Conservation (phyloP, 2,797 vertebrate genomes). For the Falco biarmicus region DNA sequence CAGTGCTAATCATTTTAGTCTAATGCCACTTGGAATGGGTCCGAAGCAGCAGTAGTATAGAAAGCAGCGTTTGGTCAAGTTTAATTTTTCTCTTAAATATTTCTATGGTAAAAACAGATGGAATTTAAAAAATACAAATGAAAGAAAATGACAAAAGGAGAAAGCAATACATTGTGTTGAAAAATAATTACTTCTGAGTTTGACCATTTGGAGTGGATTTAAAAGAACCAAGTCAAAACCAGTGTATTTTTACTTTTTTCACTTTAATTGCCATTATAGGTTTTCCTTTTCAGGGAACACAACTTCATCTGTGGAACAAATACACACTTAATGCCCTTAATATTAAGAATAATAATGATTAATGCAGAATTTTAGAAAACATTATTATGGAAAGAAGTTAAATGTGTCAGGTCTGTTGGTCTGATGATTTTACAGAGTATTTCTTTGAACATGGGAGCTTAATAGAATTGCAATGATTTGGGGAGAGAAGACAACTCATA, state of each 20-base stretch:
- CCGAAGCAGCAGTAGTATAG: neutral
- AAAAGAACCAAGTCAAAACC: neutral
- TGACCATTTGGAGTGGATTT: neutral
- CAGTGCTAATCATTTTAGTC: neutral
- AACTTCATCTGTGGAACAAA: neutral
- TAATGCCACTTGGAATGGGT: neutral
- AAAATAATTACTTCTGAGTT: conserved; percentile 1
- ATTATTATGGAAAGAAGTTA: neutral
- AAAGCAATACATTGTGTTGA: neutral
- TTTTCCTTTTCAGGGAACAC: neutral
- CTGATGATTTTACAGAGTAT: neutral
- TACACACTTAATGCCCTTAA: neutral
- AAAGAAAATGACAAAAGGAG: neutral
- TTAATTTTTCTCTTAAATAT: conserved; percentile 8
- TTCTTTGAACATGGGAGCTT: neutral
- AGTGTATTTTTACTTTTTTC: neutral
- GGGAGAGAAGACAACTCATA: neutral
- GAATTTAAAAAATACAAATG: neutral
- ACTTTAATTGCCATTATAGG: neutral
- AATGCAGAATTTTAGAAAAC: neutral
- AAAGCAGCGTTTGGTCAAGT: neutral
- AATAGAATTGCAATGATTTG: neutral
- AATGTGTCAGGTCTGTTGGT: neutral
- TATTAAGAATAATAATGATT: neutral
- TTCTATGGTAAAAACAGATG: conserved; percentile 20